Base-by-base conservation (phyloP, 2,888 invertebrate species). In the Polylopha cassiicola region DNA sequence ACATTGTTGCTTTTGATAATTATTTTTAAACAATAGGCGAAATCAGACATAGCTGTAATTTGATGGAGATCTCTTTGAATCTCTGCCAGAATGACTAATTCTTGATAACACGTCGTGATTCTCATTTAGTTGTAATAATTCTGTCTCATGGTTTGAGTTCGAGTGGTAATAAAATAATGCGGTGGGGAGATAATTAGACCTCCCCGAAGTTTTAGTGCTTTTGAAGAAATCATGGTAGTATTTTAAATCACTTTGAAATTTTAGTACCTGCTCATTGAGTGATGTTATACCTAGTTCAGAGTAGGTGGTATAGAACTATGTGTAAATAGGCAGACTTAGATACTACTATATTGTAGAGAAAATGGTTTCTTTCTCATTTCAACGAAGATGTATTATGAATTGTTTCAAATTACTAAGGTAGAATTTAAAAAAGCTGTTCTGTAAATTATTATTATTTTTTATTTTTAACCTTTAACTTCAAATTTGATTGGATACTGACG, bases 41-140 rank as follows among this genome's bases (percentile, higher is more conserved):
- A 65, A 66, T 67, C 48, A 66, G 60, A 63, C 58, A 56, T 52
- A 58, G 56, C 62, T 67, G 48, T 63, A 72, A 74, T 75, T 79
- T 78, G 72, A 76, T 77, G 75, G 70, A 65, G 55, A 51, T 62
- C 54, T 58, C 54, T 65, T 79, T 81, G 82, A 79, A 60, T 70
- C 73, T 54, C 48, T 79, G 84, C 84, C 84, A 84, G 61, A 73
- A 73, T 80, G 75, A 80, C 80, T 78, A 79, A 82, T 80, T 72
- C 71, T 48, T 61, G 58, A 60, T 57, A 67, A 61, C 62, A 58
- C 58, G 55, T 67, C 65, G 69, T 72, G 60, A 72, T 65, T 75
- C 64, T 72, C 50, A 51, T 72, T 72, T 69, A 68, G 71, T 70
- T 66, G 53, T 58, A 61, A 68, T 68, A 70, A 70, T 69, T 76